Conservation (phyloP, 2,888 invertebrate species). For the Schrankia costaestrigalis region DNA sequence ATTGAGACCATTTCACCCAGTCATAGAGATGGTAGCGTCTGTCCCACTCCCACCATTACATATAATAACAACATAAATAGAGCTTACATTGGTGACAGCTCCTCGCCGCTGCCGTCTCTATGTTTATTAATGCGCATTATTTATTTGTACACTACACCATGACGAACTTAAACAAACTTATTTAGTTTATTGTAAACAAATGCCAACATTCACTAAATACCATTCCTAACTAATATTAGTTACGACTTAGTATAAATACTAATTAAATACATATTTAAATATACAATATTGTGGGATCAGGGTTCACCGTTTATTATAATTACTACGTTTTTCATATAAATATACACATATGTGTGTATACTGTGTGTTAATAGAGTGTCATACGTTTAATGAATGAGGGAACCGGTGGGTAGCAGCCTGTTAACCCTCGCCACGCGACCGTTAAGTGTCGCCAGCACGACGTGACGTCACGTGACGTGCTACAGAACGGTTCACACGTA, state of each 20-base stretch:
- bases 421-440: slow-evolving; percentile 6
- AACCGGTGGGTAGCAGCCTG: slow-evolving; percentile 5
- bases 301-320: slow-evolving; percentile 5
- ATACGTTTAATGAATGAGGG: slow-evolving; percentile 4
- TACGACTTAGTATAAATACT: not conserved
- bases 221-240: not conserved
- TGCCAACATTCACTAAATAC: slow-evolving; percentile 4
- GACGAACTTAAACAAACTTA: slow-evolving; percentile 17
- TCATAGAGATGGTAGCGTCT: too few species aligned
- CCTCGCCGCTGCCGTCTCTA: not conserved
- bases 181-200: slow-evolving; percentile 16
- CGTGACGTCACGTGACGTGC: too few species aligned
- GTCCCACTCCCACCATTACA: too few species aligned
- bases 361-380: too few species aligned
- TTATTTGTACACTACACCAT: slow-evolving; percentile 19
- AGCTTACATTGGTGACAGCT: slow-evolving; percentile 12
- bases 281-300: slow-evolving; percentile 1
- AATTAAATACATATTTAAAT: slow-evolving; percentile 8
- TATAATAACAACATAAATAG: slow-evolving; percentile 21
- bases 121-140: slow-evolving; percentile 15
- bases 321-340: slow-evolving; percentile 1
- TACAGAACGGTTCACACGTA: too few species aligned
- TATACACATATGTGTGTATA: not conserved
- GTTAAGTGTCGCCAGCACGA: slow-evolving; percentile 1
- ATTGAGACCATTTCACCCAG: too few species aligned